Conservation (phyloP, 2,113 vertebrate genomes). For the Aphyosemion australe region DNA sequence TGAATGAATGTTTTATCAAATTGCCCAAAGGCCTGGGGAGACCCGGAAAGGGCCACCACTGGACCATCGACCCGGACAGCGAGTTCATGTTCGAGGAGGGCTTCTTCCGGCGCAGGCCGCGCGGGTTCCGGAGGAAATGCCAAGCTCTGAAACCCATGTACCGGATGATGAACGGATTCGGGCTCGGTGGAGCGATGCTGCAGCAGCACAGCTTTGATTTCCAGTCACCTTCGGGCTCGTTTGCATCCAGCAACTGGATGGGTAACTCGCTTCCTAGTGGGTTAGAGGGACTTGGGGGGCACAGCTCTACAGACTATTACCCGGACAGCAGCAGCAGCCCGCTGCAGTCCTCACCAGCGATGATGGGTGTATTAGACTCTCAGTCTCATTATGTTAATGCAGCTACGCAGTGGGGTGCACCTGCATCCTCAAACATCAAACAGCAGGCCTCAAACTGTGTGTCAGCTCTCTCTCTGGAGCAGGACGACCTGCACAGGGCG, state of each 20-base stretch:
- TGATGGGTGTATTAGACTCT: conserved; percentile 89
- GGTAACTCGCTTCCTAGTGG: conserved; percentile 79
- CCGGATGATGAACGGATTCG: conserved; percentile 89
- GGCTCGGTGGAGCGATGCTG: conserved; percentile 89
- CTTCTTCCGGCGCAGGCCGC: conserved; percentile 93
- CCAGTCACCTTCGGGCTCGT: conserved; percentile 86
- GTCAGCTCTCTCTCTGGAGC: conserved; percentile 90
- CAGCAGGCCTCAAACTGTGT: conserved; percentile 84
- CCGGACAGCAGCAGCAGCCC: conserved; percentile 91
- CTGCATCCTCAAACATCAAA: conserved; percentile 91
- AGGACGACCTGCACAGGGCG: conserved; percentile 86
- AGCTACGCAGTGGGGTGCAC: conserved; percentile 88
- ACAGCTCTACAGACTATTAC: conserved; percentile 83
- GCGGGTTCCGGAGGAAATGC: conserved; percentile 94
- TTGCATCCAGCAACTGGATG: conserved; percentile 88
- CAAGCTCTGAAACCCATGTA: conserved; percentile 95
- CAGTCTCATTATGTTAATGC: conserved; percentile 88
- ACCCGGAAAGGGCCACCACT: conserved; percentile 95
- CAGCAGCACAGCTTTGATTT: conserved; percentile 91
- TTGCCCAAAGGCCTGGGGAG: conserved; percentile 92
- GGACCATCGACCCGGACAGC: conserved; percentile 95
- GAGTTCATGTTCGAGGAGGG: conserved; percentile 99
- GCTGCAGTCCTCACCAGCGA: too few relatives aligned
- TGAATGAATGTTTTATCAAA: conserved; percentile 93
- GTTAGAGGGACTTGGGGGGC: conserved; percentile 85